Conservation (phyloP, 2,113 vertebrate species). For the Bungarus multicinctus region DNA sequence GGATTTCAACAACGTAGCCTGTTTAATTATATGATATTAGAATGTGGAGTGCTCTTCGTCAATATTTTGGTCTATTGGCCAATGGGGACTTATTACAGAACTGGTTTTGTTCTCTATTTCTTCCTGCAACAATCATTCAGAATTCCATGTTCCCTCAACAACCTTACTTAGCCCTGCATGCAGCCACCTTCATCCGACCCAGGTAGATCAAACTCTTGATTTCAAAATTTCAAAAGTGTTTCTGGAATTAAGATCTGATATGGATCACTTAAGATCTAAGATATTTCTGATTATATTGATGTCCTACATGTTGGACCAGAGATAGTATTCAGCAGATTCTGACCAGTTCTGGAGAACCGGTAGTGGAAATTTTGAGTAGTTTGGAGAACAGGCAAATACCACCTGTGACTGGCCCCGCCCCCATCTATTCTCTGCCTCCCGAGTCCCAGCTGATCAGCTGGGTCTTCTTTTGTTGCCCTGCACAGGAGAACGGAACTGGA, state of each 20-base stretch:
- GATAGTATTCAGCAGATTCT: no score
- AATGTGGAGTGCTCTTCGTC: background rate
- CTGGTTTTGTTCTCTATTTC: background rate
- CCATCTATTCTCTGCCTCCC: no score
- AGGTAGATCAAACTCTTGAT: background rate
- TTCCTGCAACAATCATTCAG: background rate
- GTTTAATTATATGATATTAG: background rate
- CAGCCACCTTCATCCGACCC: background rate
- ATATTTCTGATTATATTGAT: background rate
- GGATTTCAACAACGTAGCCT: background rate
- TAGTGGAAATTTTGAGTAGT: no score
- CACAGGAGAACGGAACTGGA: no score
- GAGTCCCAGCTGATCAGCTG: no score
- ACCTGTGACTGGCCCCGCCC: no score
- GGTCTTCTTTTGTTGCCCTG: no score
- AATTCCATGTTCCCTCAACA: background rate
- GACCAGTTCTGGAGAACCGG: no score
- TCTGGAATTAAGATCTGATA: background rate
- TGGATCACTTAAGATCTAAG: background rate
- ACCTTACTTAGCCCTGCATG: background rate
- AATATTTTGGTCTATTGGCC: no score
- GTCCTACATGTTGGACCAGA: background rate
- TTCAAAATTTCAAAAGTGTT: background rate
- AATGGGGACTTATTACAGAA: background rate
- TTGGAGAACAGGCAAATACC: no score